Conservation (phyloP, 2,113 vertebrate species). For the Corythoichthys haematopterus region DNA sequence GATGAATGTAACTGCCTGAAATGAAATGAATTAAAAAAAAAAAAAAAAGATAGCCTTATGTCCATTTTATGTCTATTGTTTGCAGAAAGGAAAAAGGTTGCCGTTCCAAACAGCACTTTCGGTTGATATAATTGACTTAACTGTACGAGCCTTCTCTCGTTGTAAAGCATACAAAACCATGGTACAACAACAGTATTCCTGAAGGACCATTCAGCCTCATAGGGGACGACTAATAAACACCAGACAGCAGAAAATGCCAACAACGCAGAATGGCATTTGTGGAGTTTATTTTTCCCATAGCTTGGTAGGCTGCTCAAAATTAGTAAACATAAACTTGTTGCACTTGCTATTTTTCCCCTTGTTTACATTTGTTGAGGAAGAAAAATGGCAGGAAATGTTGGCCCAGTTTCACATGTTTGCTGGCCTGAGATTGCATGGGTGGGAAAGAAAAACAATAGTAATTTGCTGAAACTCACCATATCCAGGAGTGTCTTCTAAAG, state of each 20-base stretch:
- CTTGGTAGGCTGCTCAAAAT: conserved; percentile 11
- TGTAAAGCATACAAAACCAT: conserved; percentile 32
- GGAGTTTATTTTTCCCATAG: conserved; percentile 17
- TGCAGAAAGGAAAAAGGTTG: neutral
- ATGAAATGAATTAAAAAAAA: no score
- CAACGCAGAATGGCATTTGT: conserved; percentile 12
- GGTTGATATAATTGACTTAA: conserved; percentile 40
- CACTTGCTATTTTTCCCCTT: conserved; percentile 37
- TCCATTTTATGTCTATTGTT: conserved; percentile 8
- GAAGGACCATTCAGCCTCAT: conserved; percentile 25
- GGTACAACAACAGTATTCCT: conserved; percentile 41
- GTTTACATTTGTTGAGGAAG: conserved; percentile 55
- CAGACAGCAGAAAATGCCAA: conserved; percentile 18
- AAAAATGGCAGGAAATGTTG: conserved; percentile 66
- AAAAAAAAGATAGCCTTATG: neutral
- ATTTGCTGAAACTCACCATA: conserved; percentile 82
- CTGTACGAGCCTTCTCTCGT: conserved; percentile 35
- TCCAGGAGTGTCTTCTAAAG: conserved; percentile 97
- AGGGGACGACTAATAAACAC: conserved; percentile 42
- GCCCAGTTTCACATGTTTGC: conserved; percentile 53
- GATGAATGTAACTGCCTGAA: no score
- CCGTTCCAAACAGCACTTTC: conserved; percentile 21
- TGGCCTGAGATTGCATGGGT: conserved; percentile 23
- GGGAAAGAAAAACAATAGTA: neutral
- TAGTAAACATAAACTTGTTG: conserved; percentile 5